Base-by-base conservation (phyloP, 2,797 vertebrate genomes). In the Pseudochromis fuscus region DNA sequence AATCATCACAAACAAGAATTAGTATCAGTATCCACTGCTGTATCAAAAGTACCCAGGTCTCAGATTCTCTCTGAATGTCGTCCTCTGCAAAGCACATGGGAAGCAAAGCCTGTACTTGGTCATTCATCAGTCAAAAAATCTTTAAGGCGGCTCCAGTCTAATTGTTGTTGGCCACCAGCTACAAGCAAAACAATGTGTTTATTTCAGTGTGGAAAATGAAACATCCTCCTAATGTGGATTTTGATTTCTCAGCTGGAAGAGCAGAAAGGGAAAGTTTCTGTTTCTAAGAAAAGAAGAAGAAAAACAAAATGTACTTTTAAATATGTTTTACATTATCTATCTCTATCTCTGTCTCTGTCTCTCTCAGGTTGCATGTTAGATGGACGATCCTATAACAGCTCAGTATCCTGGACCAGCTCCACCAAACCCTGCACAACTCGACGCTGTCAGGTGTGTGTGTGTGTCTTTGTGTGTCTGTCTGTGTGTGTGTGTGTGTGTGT, bases 371-470 rank as follows among this genome's bases (percentile, higher is more conserved):
- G 97, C 82, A 93, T 86, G 85, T 92, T 97, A 79, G 95, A 94
- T 60, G 97, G 96, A 65, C 93, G 86, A 18, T 93, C 91, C 0
- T 98, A 97, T 69, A 98, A 98, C 92, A 99, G 95, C 89, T 98
- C 98, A 0, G 94, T 93, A 61, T 95, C 93, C 69, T 99, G 97
- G 98, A 95, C 94, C 53, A 93, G 83, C 35, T 84, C 94, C 10
- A 74, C 84, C 37, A 96, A 97, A 44, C 96, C 96, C 40, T 99
- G 98, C 55, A 66, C 95, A 52, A 95, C 91, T 0, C 93, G 87
- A 10, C 94, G 95, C 70, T 99, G 98, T 85, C 97, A 98, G 96
- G 97, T 99, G 92, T 87, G 89, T 83, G 31, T 53, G 63, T 3
- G 63, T 48, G 53, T 65, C 63, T 81, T 35, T 63, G 51, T 51